These are phyloP conservation scores for Dryobota labecula DNA, from an alignment of 2,888 invertebrate species.

Conservation along the genomic window DNA sequence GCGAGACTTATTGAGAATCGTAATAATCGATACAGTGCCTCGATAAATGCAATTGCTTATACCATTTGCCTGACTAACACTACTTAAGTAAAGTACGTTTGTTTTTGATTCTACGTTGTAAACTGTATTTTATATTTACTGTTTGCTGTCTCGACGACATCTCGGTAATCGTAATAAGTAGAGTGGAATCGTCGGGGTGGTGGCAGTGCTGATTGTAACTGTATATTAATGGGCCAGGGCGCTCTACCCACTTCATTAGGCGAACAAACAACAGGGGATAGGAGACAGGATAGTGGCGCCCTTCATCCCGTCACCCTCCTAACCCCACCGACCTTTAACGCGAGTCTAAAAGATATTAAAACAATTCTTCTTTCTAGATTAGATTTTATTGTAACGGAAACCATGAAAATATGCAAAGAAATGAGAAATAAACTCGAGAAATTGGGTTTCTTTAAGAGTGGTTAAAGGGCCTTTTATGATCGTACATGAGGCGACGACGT, in stretches of 20 bases:
- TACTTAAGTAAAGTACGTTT: constrained; percentile 38
- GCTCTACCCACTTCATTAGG: constrained; percentile 87
- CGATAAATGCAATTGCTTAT: constrained; percentile 51
- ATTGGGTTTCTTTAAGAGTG: constrained; percentile 65
- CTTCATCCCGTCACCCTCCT: constrained; percentile 84
- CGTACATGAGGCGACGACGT: constrained; percentile 40
- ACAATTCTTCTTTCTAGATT: constrained; percentile 64
- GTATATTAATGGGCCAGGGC: constrained; percentile 82
- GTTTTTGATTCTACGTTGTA: constrained; percentile 38
- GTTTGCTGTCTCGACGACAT: constrained; percentile 52
- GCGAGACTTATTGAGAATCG: constrained; percentile 46
- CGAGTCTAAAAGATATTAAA: constrained; percentile 70
- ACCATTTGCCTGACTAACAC: constrained; percentile 30
- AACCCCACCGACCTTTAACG: constrained; percentile 72
- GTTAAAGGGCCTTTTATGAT: constrained; percentile 60
- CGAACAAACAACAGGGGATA: constrained; percentile 84
- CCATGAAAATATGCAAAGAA: constrained; percentile 66
- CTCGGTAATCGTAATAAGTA: constrained; percentile 66
- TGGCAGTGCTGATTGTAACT: constrained; percentile 77
- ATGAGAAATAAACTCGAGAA: constrained; percentile 69
- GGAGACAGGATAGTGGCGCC: constrained; percentile 75
- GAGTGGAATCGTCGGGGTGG: constrained; percentile 70
- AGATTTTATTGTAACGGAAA: constrained; percentile 70
- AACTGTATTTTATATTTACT: constrained; percentile 53
- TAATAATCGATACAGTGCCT: constrained; percentile 52